phyloP scores from a whole-genome alignment of 2,113 vertebrate species.

The Columba janthina region DNA sequence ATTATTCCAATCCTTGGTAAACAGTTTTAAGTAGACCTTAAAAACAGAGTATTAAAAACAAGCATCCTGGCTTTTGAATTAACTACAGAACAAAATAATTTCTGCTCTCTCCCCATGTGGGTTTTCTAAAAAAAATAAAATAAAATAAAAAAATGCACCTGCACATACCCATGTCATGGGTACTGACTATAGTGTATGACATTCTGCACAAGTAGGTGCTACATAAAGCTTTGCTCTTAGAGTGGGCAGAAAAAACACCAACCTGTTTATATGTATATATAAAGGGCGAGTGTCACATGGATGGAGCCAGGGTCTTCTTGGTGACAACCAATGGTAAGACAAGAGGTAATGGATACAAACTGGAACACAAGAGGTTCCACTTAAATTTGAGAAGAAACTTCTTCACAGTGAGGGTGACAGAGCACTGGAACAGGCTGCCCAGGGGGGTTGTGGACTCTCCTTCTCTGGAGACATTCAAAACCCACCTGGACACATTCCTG shows the following conservation, averaged over 20 bases:
- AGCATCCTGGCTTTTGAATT: constrained; percentile 19
- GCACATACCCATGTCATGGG: background rate
- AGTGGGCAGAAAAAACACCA: background rate
- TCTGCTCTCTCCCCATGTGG: background rate
- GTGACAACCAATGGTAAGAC: too few species aligned
- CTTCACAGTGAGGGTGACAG: too few species aligned
- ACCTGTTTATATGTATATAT: background rate
- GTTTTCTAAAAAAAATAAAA: background rate
- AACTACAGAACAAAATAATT: constrained; percentile 32
- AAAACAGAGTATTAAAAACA: constrained; percentile 21
- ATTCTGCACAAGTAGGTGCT: background rate
- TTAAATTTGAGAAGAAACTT: too few species aligned
- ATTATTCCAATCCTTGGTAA: constrained; percentile 1
- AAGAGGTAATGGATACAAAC: too few species aligned
- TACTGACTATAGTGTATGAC: background rate
- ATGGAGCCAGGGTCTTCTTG: too few species aligned
- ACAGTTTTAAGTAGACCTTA: constrained; percentile 31
- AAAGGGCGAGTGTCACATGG: too few species aligned
- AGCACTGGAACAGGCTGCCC: too few species aligned
- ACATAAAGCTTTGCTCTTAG: background rate
- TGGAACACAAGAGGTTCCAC: too few species aligned
- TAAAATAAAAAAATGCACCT: background rate
- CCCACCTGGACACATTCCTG: too few species aligned
- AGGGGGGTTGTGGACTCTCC: too few species aligned
- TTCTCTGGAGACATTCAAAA: too few species aligned